Evolutionary conservation across 1,140 invertebrate species (phyloP), one percentile per base, ranked within the genome.

Genomic region (Drosophila persimilis): DNA sequence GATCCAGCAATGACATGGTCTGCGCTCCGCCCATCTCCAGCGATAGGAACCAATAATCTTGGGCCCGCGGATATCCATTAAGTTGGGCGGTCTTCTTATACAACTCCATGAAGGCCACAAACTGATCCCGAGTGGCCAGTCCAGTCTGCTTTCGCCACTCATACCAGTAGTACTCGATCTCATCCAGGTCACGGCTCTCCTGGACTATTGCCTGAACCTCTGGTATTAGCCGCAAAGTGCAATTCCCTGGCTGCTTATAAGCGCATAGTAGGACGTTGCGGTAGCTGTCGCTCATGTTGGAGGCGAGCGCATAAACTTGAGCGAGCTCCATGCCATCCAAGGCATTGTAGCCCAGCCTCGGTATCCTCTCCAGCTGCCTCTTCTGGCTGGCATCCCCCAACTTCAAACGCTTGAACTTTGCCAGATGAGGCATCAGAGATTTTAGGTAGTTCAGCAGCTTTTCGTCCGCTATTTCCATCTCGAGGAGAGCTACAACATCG

Each of bases 161-260:
- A 9, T 80, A 56, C 90, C 90, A 91, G 57, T 91, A 91, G 48
- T 81, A 85, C 35, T 91, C 85, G 17, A 91, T 88, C 65, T 91
- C 90, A 9, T 71, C 57, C 4, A 80, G 52, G 73, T 91, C 56
- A 0, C 57, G 47, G 20, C 73, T 80, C 0, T 63, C 59, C 43
- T 89, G 77, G 17, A 91, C 53, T 51, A 84, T 61, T 0, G 63
- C 24, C 47, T 89, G 85, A 3, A 91, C 80, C 8, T 89, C 79
- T 1, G 90, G 90, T 51, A 89, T 85, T 6, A 91, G 58, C 0
- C 52, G 43, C 3, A 91, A 50, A 8, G 70, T 75, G 52, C 90
- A 91, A 29, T 84, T 78, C 0, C 39, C n/a, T 1, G 62, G 74
- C n/a, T 91, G 63, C 6, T 39, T 43, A 56, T 74, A 91, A 2